Conservation (phyloP, 2,113 vertebrate species). For the Choloepus hoffmanni region DNA sequence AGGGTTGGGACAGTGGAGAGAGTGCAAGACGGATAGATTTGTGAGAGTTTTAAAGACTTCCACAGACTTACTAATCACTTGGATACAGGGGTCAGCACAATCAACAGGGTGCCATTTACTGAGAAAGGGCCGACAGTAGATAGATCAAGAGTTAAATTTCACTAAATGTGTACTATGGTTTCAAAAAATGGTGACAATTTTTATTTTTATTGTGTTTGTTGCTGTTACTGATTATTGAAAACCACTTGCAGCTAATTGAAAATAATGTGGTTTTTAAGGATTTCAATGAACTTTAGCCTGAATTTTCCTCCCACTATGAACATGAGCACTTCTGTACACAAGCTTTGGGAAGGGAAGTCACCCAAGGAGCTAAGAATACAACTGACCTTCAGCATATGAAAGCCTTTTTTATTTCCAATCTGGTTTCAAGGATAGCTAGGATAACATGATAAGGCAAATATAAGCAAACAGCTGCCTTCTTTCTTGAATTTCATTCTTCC, state of each 20-base stretch:
- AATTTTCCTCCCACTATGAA: background rate
- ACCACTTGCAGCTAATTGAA: background rate
- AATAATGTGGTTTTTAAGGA: background rate
- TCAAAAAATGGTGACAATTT: conserved; percentile 34
- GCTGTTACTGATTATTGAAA: background rate
- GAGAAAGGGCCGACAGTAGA: background rate
- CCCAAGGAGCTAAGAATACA: background rate
- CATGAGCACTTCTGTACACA: background rate
- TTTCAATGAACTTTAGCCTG: background rate
- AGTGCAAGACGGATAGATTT: background rate
- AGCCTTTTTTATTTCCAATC: background rate
- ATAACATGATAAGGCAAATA: background rate
- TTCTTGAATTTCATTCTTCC: background rate
- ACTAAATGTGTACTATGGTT: background rate
- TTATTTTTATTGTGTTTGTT: background rate
- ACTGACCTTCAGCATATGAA: background rate
- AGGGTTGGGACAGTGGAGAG: background rate
- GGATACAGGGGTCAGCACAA: background rate
- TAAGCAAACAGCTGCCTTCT: background rate
- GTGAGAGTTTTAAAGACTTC: background rate
- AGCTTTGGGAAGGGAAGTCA: background rate
- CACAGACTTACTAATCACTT: background rate
- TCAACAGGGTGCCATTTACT: background rate
- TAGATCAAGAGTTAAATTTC: background rate
- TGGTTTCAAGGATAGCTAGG: background rate